Base-by-base conservation (phyloP, 2,888 invertebrate genomes). In the Drosophila cognata region DNA sequence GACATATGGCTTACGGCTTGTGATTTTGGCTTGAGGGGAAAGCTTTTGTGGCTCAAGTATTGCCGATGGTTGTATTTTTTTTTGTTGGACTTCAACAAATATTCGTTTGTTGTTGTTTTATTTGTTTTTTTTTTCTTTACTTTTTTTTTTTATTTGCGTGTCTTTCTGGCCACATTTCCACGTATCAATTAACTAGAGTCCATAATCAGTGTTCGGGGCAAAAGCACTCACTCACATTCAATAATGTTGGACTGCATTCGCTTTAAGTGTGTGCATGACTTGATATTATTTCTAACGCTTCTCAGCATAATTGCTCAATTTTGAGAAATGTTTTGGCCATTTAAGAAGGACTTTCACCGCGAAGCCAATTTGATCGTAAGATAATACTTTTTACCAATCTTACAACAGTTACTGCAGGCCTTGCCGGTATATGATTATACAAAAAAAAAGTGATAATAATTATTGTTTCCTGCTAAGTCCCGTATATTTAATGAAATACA, bases 21-120 rank as follows among this genome's bases (percentile, higher is more conserved):
- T 35, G 21, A 53, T 57, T 71, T 73, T 71, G 73, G 71, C 38
- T 64, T 43, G 43, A 57, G 50, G 63, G 72, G 57, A 64, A 71
- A 71, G 73, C 73, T 46, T 61, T 21, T 60, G 33, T 36, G 43
- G 43, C 52, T 29, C 10, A 56, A 50, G 61, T 31, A 36, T 52
- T 55, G 31, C 21, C 38, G 18, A 41, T 61, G 38, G 33, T 33
- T 46, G 21, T 46, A 4, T 62, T 38, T 25, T 58, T 10, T 58
- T 10, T 38, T 31, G 38, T 68, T 57, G 16, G 21, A 6, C 13
- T 25, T 18, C 29, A 38, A 55, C 28, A 33, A 43, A 57, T 57
- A 43, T 31, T 21, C 31, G 3, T 21, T 21, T 56, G 0, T 41
- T 29, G n/a, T 25, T 38, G 28, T 13, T 57, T 29, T 56, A 13